A percentile compares a stretch with the other conserved stretches of the same genome.
Conservation (phyloP, 30 jellyfish, hydroid and myxozoan genomes). For the Hydractinia symbiolongicarpus region DNA sequence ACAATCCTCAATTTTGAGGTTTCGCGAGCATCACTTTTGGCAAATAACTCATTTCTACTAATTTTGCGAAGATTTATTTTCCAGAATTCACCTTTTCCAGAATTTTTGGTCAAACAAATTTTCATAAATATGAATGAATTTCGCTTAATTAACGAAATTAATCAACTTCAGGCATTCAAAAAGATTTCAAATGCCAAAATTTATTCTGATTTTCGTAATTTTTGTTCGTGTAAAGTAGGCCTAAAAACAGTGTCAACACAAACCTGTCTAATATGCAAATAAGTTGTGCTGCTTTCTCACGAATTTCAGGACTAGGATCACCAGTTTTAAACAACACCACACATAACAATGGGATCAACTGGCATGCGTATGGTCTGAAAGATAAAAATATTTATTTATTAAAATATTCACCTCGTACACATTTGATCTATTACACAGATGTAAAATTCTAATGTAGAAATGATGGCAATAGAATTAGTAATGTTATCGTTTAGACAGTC, state of each 20-base stretch:
- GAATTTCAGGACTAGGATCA: slow-evolving; percentile 82
- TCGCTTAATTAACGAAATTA: too few relatives aligned
- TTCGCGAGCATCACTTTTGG: too few relatives aligned
- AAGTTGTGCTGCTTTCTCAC: slow-evolving; percentile 97
- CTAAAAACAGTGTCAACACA: slow-evolving; percentile 3
- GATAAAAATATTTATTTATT: neutral
- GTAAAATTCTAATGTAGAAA: neutral
- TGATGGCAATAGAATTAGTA: neutral
- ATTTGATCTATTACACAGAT: neutral
- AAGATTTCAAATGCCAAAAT: slow-evolving; percentile 2
- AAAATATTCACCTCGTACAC: too few relatives aligned
- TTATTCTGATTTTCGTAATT: neutral
- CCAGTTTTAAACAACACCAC: slow-evolving; percentile 94
- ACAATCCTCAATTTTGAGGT: too few relatives aligned
- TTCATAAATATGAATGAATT: too few relatives aligned
- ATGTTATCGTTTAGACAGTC: neutral
- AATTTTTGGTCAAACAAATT: too few relatives aligned
- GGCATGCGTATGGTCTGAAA: slow-evolving; percentile 83
- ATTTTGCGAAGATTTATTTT: too few relatives aligned
- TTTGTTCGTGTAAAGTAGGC: neutral
- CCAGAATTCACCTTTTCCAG: too few relatives aligned
- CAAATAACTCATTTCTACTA: too few relatives aligned
- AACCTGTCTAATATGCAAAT: slow-evolving; percentile 87
- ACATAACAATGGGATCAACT: slow-evolving; percentile 83
- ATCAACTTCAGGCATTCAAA: neutral